Base-by-base conservation (phyloP, 2,797 vertebrate genomes). In the Lagorchestes hirsutus region DNA sequence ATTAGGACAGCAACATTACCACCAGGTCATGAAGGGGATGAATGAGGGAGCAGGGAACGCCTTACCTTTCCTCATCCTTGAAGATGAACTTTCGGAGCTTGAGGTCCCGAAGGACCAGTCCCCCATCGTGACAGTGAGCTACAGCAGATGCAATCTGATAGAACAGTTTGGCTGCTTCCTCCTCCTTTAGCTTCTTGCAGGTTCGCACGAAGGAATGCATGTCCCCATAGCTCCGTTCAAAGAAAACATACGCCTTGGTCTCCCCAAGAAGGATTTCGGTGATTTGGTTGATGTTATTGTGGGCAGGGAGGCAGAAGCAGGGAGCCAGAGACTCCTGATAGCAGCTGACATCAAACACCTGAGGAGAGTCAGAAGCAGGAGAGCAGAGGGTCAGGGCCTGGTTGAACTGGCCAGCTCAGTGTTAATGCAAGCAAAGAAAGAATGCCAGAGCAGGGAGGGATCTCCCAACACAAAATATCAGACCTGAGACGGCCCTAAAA, bases 151-250 rank as follows among this genome's bases (percentile, higher is more conserved):
- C 99, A 98, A 99, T 99, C 99, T 99, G 99, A 98, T 99, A 99
- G 99, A 99, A 99, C 93, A 99, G 99, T 98, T 99, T 99, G 98
- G 99, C 99, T 58, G 99, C 99, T 97, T 99, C 99, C 95, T 99
- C 99, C 98, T 99, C 99, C 93, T 99, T 99, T 98, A 99, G 99
- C 99, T 99, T 99, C 98, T 99, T 99, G 99, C 99, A 99, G 98
- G 99, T 99, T 96, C 99, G 99, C 96, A 99, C 99, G 91, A 99
- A 99, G 0, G 99, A 99, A 98, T 99, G 99, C 99, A 99, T 99
- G 99, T 99, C 99, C 93, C 99, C 99, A 99, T 99, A 99, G 99
- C 99, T 99, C 92, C 99, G 99, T 98, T 99, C 99, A 93, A 99
- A 99, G 99, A 99, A 99, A 97, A 99, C 99, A n/a, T 99, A 99